Evolutionary conservation across 2,113 vertebrate species (phyloP).

Genomic region (Dermatemys mawii): DNA sequence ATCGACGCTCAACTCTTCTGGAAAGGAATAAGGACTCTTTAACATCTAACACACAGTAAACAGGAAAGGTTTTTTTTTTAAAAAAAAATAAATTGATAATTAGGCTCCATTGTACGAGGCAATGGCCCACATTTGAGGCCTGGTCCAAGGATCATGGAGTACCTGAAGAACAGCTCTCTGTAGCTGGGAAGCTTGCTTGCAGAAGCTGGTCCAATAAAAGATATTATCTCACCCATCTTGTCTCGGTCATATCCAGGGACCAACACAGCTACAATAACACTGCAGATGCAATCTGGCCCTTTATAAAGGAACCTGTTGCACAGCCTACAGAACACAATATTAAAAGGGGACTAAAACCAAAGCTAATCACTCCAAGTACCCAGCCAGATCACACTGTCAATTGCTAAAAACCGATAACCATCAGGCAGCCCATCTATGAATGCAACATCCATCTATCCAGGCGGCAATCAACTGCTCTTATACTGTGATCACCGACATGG

Average conservation of each 20-base stretch:
- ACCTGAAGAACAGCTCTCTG: background rate
- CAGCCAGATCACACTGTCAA: conserved; percentile 21
- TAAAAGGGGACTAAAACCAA: conserved; percentile 23
- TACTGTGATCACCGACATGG: background rate
- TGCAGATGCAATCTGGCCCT: background rate
- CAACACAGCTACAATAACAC: background rate
- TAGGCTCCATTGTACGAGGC: background rate
- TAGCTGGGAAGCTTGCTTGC: background rate
- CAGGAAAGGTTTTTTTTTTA: background rate
- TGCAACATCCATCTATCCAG: background rate
- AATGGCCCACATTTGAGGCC: rapidly evolving
- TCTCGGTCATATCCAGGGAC: background rate
- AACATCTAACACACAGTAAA: background rate
- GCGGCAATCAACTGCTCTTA: background rate
- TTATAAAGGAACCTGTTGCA: background rate
- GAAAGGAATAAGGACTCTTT: background rate
- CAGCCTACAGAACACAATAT: background rate
- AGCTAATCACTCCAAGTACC: background rate
- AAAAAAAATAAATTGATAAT: background rate
- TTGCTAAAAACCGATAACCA: conserved; percentile 23
- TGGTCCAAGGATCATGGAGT: background rate
- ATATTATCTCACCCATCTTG: background rate
- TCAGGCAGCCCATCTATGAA: background rate
- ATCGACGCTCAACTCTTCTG: background rate
- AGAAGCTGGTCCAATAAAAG: background rate